Percentiles rank a stretch among this genome's conserved stretches.
Conservation (phyloP, 2,888 invertebrate genomes). For the Macrophya annulata region DNA sequence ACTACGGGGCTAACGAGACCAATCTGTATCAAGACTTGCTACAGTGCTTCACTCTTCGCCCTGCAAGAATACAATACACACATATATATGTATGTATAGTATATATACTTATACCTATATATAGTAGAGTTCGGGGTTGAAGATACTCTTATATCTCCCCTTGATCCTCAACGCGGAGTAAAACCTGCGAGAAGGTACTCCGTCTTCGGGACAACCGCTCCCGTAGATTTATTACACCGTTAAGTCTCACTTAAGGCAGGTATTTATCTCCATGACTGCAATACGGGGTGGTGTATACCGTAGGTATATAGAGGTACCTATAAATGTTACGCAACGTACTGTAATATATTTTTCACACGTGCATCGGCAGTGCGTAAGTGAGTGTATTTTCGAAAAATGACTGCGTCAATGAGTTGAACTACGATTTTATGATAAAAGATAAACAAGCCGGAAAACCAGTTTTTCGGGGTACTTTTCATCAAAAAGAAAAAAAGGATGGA, state of each 20-base stretch:
- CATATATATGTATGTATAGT: not conserved
- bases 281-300: not conserved
- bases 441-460: too few relatives aligned
- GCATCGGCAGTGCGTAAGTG: not conserved
- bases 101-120: not conserved
- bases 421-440: too few relatives aligned
- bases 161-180: conserved; percentile 20
- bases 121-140: conserved; percentile 30
- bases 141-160: conserved; percentile 7
- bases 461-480: too few relatives aligned
- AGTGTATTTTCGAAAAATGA: too few relatives aligned
- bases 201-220: conserved; percentile 60
- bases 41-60: conserved; percentile 15
- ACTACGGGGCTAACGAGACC: conserved; percentile 76
- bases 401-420: too few relatives aligned
- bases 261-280: conserved; percentile 67
- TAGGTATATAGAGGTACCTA: not conserved
- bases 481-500: not conserved
- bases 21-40: conserved; percentile 71
- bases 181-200: conserved; percentile 51
- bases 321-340: not conserved
- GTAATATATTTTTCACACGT: not conserved
- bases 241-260: conserved; percentile 69
- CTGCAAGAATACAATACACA: conserved; percentile 3
- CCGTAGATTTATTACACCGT: conserved; percentile 72